phyloP scores from a whole-genome alignment of 1,140 invertebrate genomes.

The Neodiprion fabricii region DNA sequence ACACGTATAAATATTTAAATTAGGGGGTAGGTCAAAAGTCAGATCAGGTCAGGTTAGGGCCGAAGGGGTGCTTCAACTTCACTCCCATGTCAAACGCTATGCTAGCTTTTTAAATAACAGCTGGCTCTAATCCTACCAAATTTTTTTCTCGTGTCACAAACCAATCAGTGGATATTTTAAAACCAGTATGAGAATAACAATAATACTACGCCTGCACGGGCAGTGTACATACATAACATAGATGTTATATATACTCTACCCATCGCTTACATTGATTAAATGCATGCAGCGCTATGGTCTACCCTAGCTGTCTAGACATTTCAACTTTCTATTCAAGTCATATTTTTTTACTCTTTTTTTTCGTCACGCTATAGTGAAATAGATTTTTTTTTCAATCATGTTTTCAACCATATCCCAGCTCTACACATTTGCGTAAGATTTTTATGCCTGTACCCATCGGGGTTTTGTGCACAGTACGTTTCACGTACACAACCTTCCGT shows the following conservation, averaged over 20 bases:
- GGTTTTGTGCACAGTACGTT: no score
- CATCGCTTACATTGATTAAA: slow-evolving; percentile 24
- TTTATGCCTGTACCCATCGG: no score
- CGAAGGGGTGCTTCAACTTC: slow-evolving; percentile 34
- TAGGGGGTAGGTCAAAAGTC: slow-evolving; percentile 31
- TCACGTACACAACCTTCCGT: no score
- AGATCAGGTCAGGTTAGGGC: slow-evolving; percentile 28
- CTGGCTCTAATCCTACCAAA: neutral
- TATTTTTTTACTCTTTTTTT: slow-evolving; percentile 9
- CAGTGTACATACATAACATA: neutral
- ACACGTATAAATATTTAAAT: slow-evolving; percentile 28
- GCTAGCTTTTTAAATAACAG: slow-evolving; percentile 25
- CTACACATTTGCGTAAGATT: no score
- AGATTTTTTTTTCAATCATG: neutral
- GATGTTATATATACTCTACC: neutral
- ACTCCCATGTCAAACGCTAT: slow-evolving; percentile 51
- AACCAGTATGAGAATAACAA: neutral
- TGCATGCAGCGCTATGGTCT: slow-evolving; percentile 50
- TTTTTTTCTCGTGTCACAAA: neutral
- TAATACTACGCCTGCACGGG: neutral
- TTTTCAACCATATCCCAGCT: neutral
- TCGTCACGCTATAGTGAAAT: neutral
- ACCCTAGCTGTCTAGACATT: slow-evolving; percentile 44
- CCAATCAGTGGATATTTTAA: neutral
- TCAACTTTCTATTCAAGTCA: slow-evolving; percentile 1